Evolutionary conservation across 2,113 vertebrate species (phyloP).

Genomic region (Panthera leo): DNA sequence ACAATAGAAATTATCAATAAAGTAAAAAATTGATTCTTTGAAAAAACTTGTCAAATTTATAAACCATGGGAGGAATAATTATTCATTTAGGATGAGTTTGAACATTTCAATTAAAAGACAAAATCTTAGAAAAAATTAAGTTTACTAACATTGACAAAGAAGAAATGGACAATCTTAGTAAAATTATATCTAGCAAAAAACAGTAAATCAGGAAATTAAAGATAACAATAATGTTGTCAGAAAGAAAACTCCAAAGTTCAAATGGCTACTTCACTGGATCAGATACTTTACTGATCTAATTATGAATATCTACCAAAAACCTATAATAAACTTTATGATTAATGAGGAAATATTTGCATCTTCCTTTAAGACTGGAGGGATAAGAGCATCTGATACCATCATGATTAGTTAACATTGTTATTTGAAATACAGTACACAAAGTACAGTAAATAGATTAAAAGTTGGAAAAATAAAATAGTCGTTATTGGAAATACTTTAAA

Average conservation of each 20-base stretch:
- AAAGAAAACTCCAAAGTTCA: neutral
- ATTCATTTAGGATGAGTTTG: neutral
- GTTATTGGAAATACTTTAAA: neutral
- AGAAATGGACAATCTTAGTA: neutral
- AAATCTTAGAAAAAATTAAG: neutral
- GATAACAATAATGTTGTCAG: neutral
- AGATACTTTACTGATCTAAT: neutral
- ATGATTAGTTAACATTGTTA: neutral
- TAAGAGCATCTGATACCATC: neutral
- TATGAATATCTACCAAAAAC: neutral
- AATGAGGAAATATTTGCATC: neutral
- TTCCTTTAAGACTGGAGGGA: neutral
- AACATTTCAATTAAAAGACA: neutral
- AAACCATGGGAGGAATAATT: neutral
- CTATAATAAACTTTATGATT: neutral
- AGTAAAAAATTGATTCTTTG: neutral
- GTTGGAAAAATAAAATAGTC: neutral
- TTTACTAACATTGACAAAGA: neutral
- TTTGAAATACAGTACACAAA: neutral
- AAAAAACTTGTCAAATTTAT: neutral
- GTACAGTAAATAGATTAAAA: neutral
- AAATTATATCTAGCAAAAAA: neutral
- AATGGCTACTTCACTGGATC: neutral
- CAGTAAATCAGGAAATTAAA: neutral
- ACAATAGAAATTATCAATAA: neutral